Percentiles rank a stretch among this genome's conserved stretches.
Conservation (phyloP, 1,140 invertebrate species). For the Pissodes strobi region DNA sequence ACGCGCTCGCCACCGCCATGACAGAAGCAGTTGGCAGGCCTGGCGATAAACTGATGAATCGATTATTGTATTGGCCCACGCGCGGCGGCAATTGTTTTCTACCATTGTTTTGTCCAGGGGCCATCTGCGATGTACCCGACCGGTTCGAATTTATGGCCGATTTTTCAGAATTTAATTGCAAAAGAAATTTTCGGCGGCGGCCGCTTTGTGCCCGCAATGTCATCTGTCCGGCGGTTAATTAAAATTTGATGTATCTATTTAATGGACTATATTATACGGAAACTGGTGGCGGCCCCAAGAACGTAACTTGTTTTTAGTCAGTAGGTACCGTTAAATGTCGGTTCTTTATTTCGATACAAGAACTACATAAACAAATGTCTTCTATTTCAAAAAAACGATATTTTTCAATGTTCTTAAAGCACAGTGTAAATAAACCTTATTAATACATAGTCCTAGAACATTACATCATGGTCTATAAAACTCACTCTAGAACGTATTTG, state of each 20-base stretch:
- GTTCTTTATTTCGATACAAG: too few relatives aligned
- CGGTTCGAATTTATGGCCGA: conserved; percentile 22
- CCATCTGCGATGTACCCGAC: conserved; percentile 26
- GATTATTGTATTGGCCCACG: conserved; percentile 33
- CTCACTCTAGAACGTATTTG: too few relatives aligned
- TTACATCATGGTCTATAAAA: too few relatives aligned
- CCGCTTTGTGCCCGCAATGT: not conserved
- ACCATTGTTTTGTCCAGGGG: conserved; percentile 31
- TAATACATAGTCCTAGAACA: too few relatives aligned
- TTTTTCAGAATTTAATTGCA: conserved; percentile 34
- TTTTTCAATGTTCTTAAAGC: too few relatives aligned
- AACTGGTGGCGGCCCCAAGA: too few relatives aligned
- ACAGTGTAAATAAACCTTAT: too few relatives aligned
- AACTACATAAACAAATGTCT: too few relatives aligned
- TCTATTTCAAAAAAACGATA: too few relatives aligned
- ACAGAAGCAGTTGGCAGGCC: conserved; percentile 33
- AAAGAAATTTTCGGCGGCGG: conserved; percentile 11
- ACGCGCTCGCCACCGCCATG: conserved; percentile 3
- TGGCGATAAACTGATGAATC: conserved; percentile 35
- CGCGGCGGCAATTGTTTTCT: conserved; percentile 32
- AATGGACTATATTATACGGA: too few relatives aligned
- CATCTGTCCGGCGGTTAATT: conserved; percentile 22
- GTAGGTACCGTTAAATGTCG: too few relatives aligned
- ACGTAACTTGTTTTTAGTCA: too few relatives aligned
- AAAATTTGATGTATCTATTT: conserved; percentile 24